Percentiles rank a stretch among this genome's conserved stretches.
These are phyloP conservation scores for Parazoanthus darwini DNA, from an alignment of 92 coral and sea anemone genomes.

Conservation along the genomic window DNA sequence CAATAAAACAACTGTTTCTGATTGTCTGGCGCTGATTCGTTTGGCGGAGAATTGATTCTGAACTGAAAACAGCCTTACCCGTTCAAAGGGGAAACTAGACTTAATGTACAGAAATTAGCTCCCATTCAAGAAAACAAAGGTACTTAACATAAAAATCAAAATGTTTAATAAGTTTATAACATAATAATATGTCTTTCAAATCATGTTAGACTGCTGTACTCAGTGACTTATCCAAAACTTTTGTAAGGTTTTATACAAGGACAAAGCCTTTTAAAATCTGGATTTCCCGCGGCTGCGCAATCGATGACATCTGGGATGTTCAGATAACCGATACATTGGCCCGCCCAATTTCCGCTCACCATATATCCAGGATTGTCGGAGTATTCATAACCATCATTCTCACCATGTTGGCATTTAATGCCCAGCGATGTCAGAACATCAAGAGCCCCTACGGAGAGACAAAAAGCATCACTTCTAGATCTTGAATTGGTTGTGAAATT, in stretches of 20 bases:
- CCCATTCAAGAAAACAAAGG: too few relatives aligned
- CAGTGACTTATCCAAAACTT: background rate
- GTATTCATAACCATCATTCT: background rate
- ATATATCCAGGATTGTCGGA: slow-evolving; percentile 3
- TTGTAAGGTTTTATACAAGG: background rate
- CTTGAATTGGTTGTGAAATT: too few relatives aligned
- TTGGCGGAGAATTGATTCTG: too few relatives aligned
- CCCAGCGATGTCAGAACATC: background rate
- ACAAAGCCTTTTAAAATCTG: background rate
- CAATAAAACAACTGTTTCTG: too few relatives aligned
- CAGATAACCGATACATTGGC: background rate
- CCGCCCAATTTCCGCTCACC: slow-evolving; percentile 3
- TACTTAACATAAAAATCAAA: too few relatives aligned
- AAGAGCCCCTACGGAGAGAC: background rate
- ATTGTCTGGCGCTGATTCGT: too few relatives aligned
- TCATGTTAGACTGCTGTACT: background rate
- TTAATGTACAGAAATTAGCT: too few relatives aligned
- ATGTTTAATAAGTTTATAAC: too few relatives aligned
- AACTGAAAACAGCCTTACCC: too few relatives aligned
- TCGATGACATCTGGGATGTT: background rate
- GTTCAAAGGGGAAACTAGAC: too few relatives aligned
- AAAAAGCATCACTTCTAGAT: too few relatives aligned
- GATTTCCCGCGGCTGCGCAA: background rate
- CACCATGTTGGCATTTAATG: background rate
- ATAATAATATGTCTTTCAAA: too few relatives aligned